Base-by-base conservation (phyloP, 2,797 vertebrate species). In the Acridotheres tristis region DNA sequence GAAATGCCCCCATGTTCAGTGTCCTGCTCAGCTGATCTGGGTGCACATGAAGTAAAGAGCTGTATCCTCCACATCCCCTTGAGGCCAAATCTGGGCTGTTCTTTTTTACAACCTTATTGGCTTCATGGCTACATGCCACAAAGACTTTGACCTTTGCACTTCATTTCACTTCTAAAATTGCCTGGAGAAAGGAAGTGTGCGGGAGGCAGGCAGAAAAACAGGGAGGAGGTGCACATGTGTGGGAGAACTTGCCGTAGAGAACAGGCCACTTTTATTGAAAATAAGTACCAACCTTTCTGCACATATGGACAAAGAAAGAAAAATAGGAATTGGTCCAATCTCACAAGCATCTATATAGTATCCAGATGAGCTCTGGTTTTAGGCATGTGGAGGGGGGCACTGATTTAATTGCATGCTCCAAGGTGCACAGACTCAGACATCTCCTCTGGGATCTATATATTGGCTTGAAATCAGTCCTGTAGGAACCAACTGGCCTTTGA, bases 161-260 rank as follows among this genome's bases (percentile, higher is more conserved):
- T 81, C 16, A 22, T 94, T 93, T 96, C 67, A 57, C 85, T 96
- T 88, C 74, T 59, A 47, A 92, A 94, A 90, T 40, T 91, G 93
- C 77, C 29, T 48, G 90, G 93, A 94, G 93, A 95, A 93, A 96
- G 96, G 95, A 96, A 97, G 86, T 65, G 95, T 90, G 88, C 81
- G 25, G 91, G 85, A 94, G 83, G 90, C 77, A 74, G 87, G 74
- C 71, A 84, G 91, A 84, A 77, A 89, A 93, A 84, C 61, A 79
- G 38, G 93, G 94, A 94, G 93, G 89, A 90, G 83, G 45, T 0
- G 0, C 42, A 38, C 38, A 40, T 15, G 74, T 75, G 79, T 77
- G 91, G 91, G 91, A 93, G 85, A 69, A 45, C 77, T 91, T 68
- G 74, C 88, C 19, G 16, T 23, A 23, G 57, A 82, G 50, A 94